phyloP scores from a whole-genome alignment of 1,140 invertebrate species.

The Aricia agestis region DNA sequence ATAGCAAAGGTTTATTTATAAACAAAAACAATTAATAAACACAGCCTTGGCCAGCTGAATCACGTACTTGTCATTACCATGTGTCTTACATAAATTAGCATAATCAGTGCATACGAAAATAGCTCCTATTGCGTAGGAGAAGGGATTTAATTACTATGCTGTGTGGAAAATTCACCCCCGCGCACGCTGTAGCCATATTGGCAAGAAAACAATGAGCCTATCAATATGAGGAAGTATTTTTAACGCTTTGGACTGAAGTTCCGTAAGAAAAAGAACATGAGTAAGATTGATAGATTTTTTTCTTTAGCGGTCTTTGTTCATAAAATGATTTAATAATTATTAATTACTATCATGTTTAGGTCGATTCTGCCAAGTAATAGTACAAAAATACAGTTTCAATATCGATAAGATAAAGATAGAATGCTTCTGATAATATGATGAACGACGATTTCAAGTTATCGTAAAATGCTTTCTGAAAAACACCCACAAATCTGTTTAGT shows the following conservation, averaged over 20 bases:
- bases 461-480: no score
- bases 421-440: no score
- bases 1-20: neutral
- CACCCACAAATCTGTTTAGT: no score
- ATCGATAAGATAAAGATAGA: no score
- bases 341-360: no score
- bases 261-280: neutral
- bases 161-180: neutral
- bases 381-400: no score
- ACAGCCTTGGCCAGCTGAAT: slow-evolving; percentile 1
- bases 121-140: neutral
- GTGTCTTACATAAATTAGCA: neutral
- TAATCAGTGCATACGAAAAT: neutral
- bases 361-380: no score
- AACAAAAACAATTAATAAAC: slow-evolving; percentile 9
- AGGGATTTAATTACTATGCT: neutral
- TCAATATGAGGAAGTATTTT: neutral
- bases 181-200: neutral
- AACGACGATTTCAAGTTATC: no score
- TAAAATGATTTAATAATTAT: no score
- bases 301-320: no score
- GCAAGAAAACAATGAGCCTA: neutral
- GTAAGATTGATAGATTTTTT: no score
- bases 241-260: neutral
- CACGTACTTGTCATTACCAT: slow-evolving; percentile 13